Base-by-base conservation (phyloP, 2,113 vertebrate genomes). In the Oreochromis spilurus region DNA sequence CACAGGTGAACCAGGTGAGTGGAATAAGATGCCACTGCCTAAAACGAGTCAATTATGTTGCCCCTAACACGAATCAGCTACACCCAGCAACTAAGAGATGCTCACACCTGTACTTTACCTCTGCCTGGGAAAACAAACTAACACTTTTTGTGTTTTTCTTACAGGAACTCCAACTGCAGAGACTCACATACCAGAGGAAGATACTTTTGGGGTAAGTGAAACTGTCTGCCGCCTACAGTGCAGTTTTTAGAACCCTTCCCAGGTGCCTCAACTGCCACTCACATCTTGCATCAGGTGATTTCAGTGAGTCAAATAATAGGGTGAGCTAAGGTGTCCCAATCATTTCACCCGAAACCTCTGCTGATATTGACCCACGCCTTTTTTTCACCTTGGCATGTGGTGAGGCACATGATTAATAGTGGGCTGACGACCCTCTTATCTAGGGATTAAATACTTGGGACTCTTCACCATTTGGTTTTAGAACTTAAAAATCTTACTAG, bases 131-230 rank as follows among this genome's bases (percentile, higher is more conserved):
- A 19, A 77, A 31, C 6, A 77, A 52, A 52, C 45, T 13, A 77
- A 77, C 26, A 77, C 19, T 45, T 14, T 34, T 55, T 87, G n/a
- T 84, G 29, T 92, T 92, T 84, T 85, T 43, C 52, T 50, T 21
- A 11, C 62, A 95, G 96, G 83, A 10, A 94, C 93, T 86, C 97
- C 97, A 13, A 97, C 97, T 4, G 96, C 97, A 89, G 97, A 98
- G 91, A 97, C 97, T 81, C 97, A 96, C 89, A 97, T 97, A 90
- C 97, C 97, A 1, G 97, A 97, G 45, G 97, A 98, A 89, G 97
- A 98, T 89, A 97, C 97, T 14, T 98, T 98, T 88, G 97, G 98
- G 96, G 98, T 99, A 94, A 98, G 98, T 97, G 55, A 52, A 67
- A 67, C 60, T 38, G 60, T 38, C 19, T 65, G 34, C 60, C 1